Conservation (phyloP, 2,888 invertebrate species). For the Azorinus chamasolen region DNA sequence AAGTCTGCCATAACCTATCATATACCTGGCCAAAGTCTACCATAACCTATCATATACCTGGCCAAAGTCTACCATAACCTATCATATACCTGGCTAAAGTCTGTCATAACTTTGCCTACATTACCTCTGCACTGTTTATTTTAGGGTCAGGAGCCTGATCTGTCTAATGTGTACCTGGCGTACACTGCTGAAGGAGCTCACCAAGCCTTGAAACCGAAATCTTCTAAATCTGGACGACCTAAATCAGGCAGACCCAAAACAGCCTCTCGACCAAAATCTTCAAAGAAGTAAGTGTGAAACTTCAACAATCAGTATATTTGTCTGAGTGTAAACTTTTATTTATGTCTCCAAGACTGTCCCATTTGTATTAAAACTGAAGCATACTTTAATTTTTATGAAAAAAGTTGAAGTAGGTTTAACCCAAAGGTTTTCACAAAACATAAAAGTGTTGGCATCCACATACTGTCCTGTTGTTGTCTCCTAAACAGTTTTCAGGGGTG, state of each 20-base stretch:
- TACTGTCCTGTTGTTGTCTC: too few relatives aligned
- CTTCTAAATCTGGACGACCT: conserved; percentile 80
- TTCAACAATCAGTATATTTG: neutral
- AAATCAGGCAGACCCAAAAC: conserved; percentile 81
- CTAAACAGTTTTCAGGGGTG: too few relatives aligned
- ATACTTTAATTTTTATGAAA: neutral
- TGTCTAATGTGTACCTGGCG: conserved; percentile 90
- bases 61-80: too few relatives aligned
- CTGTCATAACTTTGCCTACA: too few relatives aligned
- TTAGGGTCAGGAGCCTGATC: conserved; percentile 89
- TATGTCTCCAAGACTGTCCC: neutral
- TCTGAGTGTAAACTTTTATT: neutral
- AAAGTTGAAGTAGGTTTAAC: too few relatives aligned
- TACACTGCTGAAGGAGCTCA: conserved; percentile 89
- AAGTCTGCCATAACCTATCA: too few relatives aligned
- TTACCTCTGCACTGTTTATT: conserved; percentile 6
- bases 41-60: too few relatives aligned
- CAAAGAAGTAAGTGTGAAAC: conserved; percentile 81
- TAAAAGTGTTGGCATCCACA: too few relatives aligned
- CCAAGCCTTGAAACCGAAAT: conserved; percentile 88
- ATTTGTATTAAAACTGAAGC: neutral
- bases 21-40: too few relatives aligned
- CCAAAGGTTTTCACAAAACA: too few relatives aligned
- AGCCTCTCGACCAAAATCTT: conserved; percentile 83
- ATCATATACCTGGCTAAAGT: too few relatives aligned